Percentiles rank a stretch among this genome's conserved stretches.
phyloP scores from a whole-genome alignment of 1,140 invertebrate genomes.

The Magallana angulata region DNA sequence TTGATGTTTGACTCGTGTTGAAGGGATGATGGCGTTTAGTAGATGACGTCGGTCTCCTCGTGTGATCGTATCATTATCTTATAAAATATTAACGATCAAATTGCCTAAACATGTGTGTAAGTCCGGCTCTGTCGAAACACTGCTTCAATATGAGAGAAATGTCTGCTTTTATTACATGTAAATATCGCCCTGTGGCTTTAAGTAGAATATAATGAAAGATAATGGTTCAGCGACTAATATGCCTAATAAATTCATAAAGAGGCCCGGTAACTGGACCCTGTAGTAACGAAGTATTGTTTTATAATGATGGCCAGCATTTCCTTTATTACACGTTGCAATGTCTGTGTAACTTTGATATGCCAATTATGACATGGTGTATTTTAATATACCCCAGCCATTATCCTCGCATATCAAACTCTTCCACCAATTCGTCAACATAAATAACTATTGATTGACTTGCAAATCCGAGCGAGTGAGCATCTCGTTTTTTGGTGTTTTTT shows the following conservation, averaged over 20 bases:
- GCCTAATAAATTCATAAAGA: constrained; percentile 16
- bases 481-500: not conserved
- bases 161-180: too few relatives aligned
- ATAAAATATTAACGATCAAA: not conserved
- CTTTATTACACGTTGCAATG: not conserved
- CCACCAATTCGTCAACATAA: not conserved
- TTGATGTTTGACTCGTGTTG: too few relatives aligned
- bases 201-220: not conserved
- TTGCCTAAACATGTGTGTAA: not conserved
- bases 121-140: too few relatives aligned
- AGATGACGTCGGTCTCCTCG: too few relatives aligned
- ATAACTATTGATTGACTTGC: constrained; percentile 25
- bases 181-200: not conserved
- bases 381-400: not conserved
- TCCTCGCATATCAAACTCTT: constrained; percentile 7
- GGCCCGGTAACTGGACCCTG: not conserved
- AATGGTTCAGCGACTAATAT: not conserved
- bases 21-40: too few relatives aligned
- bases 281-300: not conserved
- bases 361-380: not conserved
- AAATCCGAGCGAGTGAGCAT: not conserved
- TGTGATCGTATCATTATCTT: not conserved
- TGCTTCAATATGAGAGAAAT: too few relatives aligned
- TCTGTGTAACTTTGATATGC: constrained; percentile 3
- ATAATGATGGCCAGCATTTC: not conserved